Conservation (phyloP, 2,888 invertebrate genomes). For the Mellilla xanthometata region DNA sequence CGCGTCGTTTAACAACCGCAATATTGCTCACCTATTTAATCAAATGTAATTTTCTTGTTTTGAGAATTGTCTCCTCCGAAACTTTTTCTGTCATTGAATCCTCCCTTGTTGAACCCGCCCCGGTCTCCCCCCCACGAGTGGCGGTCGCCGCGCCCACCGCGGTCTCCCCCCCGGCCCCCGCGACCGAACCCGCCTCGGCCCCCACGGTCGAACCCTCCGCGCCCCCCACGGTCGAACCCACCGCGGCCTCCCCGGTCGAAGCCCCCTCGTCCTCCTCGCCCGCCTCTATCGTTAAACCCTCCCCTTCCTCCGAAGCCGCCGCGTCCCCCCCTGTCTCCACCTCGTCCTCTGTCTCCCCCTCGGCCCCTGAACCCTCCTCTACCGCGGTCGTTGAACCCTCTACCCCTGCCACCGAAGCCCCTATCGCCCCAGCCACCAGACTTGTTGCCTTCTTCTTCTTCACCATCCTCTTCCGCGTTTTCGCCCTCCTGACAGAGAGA, state of each 20-base stretch:
- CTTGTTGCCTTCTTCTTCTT: conserved; percentile 49
- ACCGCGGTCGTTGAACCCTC: conserved; percentile 52
- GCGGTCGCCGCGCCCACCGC: conserved; percentile 60
- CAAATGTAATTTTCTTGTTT: conserved; percentile 90
- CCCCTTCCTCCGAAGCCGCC: conserved; percentile 49
- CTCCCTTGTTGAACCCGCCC: conserved; percentile 72
- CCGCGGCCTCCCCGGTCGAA: conserved; percentile 57
- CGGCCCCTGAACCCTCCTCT: conserved; percentile 59
- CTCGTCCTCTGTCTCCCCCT: conserved; percentile 47
- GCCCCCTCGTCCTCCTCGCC: conserved; percentile 54
- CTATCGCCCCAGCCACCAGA: conserved; percentile 55
- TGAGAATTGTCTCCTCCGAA: conserved; percentile 82
- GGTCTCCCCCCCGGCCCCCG: conserved; percentile 55
- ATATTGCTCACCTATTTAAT: conserved; percentile 73
- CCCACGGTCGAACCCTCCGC: conserved; percentile 46
- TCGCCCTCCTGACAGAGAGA: conserved; percentile 70
- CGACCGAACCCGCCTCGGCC: conserved; percentile 53
- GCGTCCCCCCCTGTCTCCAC: conserved; percentile 44
- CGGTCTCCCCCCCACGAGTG: conserved; percentile 72
- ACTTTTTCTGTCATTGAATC: conserved; percentile 85
- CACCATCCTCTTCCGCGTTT: conserved; percentile 51
- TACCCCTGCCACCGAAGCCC: conserved; percentile 47
- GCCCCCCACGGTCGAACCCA: conserved; percentile 48
- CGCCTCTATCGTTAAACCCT: conserved; percentile 45
- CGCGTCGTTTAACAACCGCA: no score